Evolutionary conservation across 2,113 vertebrate species (phyloP), one percentile per base, ranked within the genome.

Genomic region (Oostethus manadensis): DNA sequence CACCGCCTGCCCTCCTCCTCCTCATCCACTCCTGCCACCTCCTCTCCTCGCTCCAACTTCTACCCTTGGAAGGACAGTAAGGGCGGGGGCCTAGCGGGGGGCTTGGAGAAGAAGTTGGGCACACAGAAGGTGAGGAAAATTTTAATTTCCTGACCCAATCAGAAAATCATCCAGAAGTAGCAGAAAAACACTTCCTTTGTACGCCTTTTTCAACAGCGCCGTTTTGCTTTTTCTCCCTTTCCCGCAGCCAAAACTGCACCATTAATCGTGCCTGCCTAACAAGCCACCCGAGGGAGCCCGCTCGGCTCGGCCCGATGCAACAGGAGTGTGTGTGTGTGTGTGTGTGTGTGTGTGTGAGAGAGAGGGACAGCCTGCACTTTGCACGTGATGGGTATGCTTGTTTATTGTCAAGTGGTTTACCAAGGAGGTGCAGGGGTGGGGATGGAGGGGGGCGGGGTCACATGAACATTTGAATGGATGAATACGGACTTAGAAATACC

Each of bases 91-190:
- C 54, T 90, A 84, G 16, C 89, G 54, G 74, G 84, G 64, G 90
- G 89, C 59, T 62, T 93, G 74, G 93, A 94, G 84, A 93, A 93
- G 89, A 95, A 93, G 82, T 88, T 92, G 82, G 90, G 88, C 62
- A 77, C 83, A 71, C 91, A 92, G 83, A 95, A 96, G 93, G 93
- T 94, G 86, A 86, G 87, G 15, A 49, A 20, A 17, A 33, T 3
- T 26, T 26, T 5, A n/a, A 5, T 33, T 33, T 33, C 29, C 5
- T 33, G 29, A 33, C 5, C 1, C 4, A 33, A 33, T 8, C 5
- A 33, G 4, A 33, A 8, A 33, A 33, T 33, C n/a, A n/a, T n/a
- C n/a, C n/a, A n/a, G n/a, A n/a, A n/a, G n/a, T n/a, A n/a, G n/a
- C n/a, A n/a, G n/a, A n/a, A n/a, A n/a, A n/a, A n/a, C n/a, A n/a